Evolutionary conservation across 2,888 invertebrate genomes (phyloP).

Genomic region (Diloba caeruleocephala): DNA sequence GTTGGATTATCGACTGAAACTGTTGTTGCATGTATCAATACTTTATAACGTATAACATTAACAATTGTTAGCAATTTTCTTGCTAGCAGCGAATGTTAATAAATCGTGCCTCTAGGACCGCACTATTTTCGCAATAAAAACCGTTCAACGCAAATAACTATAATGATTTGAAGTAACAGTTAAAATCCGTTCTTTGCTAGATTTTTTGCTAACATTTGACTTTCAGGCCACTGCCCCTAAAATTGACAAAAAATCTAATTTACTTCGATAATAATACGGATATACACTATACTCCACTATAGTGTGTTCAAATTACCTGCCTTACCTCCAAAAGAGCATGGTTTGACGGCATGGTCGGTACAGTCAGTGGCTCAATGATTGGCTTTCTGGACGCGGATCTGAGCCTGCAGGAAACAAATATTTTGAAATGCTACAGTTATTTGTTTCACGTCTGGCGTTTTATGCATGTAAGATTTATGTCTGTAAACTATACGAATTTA

Average conservation of each 20-base stretch:
- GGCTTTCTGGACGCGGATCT: conserved; percentile 2
- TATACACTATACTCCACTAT: background rate
- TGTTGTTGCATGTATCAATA: background rate
- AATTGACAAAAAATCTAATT: conserved; percentile 24
- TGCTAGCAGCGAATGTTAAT: background rate
- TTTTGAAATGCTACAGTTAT: too few species aligned
- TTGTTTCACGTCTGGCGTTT: too few species aligned
- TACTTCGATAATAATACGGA: conserved; percentile 4
- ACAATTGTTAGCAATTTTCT: background rate
- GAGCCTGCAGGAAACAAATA: too few species aligned
- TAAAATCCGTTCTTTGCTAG: conserved; percentile 37
- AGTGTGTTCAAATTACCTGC: too few species aligned
- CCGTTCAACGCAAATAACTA: conserved; percentile 8
- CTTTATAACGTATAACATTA: background rate
- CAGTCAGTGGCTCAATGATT: too few species aligned
- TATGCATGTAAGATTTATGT: too few species aligned
- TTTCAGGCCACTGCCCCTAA: conserved; percentile 48
- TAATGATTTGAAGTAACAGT: conserved; percentile 38
- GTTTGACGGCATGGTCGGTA: too few species aligned
- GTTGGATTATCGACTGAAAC: background rate
- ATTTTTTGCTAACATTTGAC: conserved; percentile 37
- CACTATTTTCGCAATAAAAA: conserved; percentile 18
- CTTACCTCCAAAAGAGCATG: too few species aligned
- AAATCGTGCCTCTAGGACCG: conserved; percentile 4
- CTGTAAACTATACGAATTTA: too few species aligned